Conservation (phyloP, 2,797 vertebrate genomes). For the Pterois miles region DNA sequence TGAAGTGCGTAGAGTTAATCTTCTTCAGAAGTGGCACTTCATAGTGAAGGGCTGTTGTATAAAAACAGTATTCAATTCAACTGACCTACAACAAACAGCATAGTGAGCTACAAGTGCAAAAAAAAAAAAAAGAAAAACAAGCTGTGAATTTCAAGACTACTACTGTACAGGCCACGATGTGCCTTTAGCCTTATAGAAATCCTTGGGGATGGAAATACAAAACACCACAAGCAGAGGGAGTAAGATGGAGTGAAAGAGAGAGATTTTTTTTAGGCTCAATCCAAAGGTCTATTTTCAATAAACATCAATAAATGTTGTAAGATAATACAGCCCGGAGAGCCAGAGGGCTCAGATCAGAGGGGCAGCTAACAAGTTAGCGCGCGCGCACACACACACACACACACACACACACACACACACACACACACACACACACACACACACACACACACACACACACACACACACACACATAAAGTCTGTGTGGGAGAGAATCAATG, state of each 20-base stretch:
- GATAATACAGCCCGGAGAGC: slow-evolving; percentile 33
- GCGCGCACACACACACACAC: not conserved
- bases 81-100: not conserved
- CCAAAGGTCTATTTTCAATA: slow-evolving; percentile 35
- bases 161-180: not conserved
- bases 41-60: not conserved
- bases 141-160: not conserved
- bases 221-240: slow-evolving; percentile 14
- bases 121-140: not conserved
- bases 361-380: slow-evolving; percentile 15
- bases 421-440: slow-evolving; percentile 13
- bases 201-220: slow-evolving; percentile 11
- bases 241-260: not conserved
- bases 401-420: slow-evolving; percentile 26
- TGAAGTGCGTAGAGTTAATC: no score
- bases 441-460: slow-evolving; percentile 11
- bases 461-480: slow-evolving; percentile 23
- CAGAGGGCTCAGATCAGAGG: slow-evolving; percentile 18
- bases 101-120: not conserved
- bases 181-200: not conserved
- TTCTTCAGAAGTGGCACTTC: not conserved
- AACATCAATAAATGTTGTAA: slow-evolving; percentile 53
- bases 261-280: slow-evolving; percentile 15
- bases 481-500: slow-evolving; percentile 71
- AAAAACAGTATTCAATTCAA: not conserved